Base-by-base conservation (phyloP, 2,797 vertebrate genomes). In the Philypnodon macrostomus region DNA sequence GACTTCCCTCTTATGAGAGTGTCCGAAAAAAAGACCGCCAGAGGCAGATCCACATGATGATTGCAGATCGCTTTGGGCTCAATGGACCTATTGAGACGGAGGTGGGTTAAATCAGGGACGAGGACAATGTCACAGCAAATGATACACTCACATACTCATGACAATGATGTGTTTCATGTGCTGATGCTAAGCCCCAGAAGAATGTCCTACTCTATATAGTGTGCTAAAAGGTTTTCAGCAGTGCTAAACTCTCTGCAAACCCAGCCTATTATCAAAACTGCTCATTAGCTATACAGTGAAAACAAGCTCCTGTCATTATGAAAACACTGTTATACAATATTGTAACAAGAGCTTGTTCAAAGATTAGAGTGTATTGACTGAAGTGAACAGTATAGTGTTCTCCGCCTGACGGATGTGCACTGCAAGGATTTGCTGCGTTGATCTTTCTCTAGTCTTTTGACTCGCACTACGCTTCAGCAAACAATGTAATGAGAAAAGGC, bases 401-500 rank as follows among this genome's bases (percentile, higher is more conserved):
- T 74, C 64, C 14, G 49, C 61, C 52, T 51, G 73, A 73, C 60
- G 51, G 2, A 39, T 15, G 57, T 53, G 12, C 46, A 18, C 52
- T 47, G 51, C 53, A 26, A n/a, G n/a, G 50, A 64, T 50, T 38
- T 21, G 24, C 37, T 33, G 51, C 27, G 66, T 85, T 86, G 83
- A 86, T 83, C 79, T 81, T 85, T 77, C 6, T 57, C 79, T 59
- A 53, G 70, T 73, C 70, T 64, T 78, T 73, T 65, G 64, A 75
- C 75, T 73, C 41, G 39, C 64, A 75, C 62, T 54, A 70, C 60
- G 77, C 85, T 83, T 56, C 41, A 84, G 83, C 78, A 86, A 79
- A 87, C 80, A 80, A 71, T 60, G 71, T 87, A 87, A 88, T 86
- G 80, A 85, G 77, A 86, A 88, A 85, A 63, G 62, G 61, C 63